These are phyloP conservation scores for Diacarnus erythraeanus DNA, from an alignment of 37 sponge, comb jelly and placozoan species.

Conservation along the genomic window DNA sequence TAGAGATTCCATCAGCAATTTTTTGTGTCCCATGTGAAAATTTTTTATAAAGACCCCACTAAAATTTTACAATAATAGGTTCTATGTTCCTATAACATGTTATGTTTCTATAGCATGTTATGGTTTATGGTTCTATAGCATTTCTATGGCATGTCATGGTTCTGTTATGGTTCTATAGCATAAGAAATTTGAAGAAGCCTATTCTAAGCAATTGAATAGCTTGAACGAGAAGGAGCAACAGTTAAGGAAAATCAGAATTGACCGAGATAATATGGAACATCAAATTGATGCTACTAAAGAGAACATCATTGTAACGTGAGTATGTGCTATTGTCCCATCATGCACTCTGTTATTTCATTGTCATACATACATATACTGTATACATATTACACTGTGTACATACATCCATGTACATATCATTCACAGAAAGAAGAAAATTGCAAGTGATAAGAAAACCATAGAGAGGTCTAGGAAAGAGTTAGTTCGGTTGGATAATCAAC, in stretches of 20 bases:
- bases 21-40: too few species aligned
- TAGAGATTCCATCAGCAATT: too few species aligned
- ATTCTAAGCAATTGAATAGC: neutral
- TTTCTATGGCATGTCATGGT: too few species aligned
- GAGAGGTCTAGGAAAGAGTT: slow-evolving; percentile 48
- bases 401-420: neutral
- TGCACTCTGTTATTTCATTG: too few species aligned
- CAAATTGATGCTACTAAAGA: slow-evolving; percentile 35
- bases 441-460: slow-evolving; percentile 30
- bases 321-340: neutral
- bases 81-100: too few species aligned
- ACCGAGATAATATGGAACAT: slow-evolving; percentile 25
- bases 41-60: too few species aligned
- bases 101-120: too few species aligned
- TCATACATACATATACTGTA: too few species aligned
- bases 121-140: too few species aligned
- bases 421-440: slow-evolving; percentile 26
- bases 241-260: slow-evolving; percentile 22
- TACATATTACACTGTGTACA: neutral
- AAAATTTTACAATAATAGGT: too few species aligned
- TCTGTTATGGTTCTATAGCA: neutral
- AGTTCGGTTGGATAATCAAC: slow-evolving; percentile 41
- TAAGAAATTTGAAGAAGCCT: neutral
- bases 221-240: neutral
- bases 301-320: slow-evolving; percentile 25